phyloP scores from a whole-genome alignment of 2,797 vertebrate genomes.

The Austrolebias charrua region DNA sequence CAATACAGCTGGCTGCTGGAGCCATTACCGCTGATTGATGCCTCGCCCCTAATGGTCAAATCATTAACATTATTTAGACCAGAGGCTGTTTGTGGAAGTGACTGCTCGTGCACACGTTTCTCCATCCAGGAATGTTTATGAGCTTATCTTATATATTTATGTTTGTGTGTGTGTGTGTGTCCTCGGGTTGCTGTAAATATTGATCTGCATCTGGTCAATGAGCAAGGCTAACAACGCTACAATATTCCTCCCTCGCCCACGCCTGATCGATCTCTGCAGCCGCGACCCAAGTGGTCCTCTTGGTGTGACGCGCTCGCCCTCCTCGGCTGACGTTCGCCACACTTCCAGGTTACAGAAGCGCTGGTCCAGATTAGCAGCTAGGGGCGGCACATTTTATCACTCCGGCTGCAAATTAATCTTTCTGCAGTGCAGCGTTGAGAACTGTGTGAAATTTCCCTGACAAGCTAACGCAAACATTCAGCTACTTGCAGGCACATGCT shows the following conservation, averaged over 20 bases:
- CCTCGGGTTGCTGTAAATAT: slow-evolving; percentile 65
- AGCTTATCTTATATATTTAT: slow-evolving; percentile 7
- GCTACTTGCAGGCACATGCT: not conserved
- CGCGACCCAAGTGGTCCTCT: slow-evolving; percentile 47
- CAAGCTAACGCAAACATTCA: slow-evolving; percentile 19
- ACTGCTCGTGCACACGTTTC: slow-evolving; percentile 38
- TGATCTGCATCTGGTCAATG: slow-evolving; percentile 74
- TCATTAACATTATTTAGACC: slow-evolving; percentile 71
- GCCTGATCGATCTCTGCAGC: slow-evolving; percentile 63
- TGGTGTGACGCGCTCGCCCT: slow-evolving; percentile 46
- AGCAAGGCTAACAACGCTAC: slow-evolving; percentile 70
- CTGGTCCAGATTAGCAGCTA: slow-evolving; percentile 27
- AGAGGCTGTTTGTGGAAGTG: slow-evolving; percentile 50
- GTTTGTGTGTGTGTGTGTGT: slow-evolving; percentile 43
- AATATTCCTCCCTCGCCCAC: slow-evolving; percentile 60
- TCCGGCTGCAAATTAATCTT: slow-evolving; percentile 16
- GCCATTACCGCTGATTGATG: slow-evolving; percentile 69
- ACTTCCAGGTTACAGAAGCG: slow-evolving; percentile 29
- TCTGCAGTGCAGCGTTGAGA: slow-evolving; percentile 2
- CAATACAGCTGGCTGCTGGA: slow-evolving; percentile 43
- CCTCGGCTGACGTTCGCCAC: slow-evolving; percentile 38
- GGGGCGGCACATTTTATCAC: slow-evolving; percentile 5
- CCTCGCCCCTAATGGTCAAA: slow-evolving; percentile 63
- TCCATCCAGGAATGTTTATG: slow-evolving; percentile 37
- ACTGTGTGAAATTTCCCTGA: slow-evolving; percentile 12